phyloP scores from a whole-genome alignment of 2,797 vertebrate genomes.

The Melanotaenia maccullochi region DNA sequence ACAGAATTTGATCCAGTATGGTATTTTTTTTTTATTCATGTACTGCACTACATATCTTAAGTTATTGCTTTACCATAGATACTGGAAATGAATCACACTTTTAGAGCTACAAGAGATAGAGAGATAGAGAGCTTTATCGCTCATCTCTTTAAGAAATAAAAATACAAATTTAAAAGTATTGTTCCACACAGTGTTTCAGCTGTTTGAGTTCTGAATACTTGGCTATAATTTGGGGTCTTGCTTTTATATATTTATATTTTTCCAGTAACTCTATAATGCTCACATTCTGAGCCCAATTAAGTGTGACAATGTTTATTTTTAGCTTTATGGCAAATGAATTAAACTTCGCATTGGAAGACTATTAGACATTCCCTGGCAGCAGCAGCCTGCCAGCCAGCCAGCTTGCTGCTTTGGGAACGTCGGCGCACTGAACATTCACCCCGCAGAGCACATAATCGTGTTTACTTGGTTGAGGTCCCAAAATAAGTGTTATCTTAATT shows the following conservation, averaged over 20 bases:
- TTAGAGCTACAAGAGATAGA: conserved; percentile 12
- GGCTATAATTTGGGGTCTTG: conserved; percentile 68
- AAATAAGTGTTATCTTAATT: conserved; percentile 88
- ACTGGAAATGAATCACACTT: conserved; percentile 38
- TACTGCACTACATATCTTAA: background rate
- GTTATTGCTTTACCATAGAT: conserved; percentile 4
- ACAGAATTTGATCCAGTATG: background rate
- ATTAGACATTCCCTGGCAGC: conserved; percentile 82
- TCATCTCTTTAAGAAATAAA: conserved; percentile 36
- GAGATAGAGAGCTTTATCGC: conserved; percentile 1
- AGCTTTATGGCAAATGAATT: conserved; percentile 81
- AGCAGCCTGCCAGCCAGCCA: conserved; percentile 75
- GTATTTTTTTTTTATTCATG: background rate
- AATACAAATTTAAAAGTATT: conserved; percentile 53
- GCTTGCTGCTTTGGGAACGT: conserved; percentile 78
- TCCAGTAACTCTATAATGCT: conserved; percentile 77
- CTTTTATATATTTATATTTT: conserved; percentile 49
- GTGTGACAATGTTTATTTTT: conserved; percentile 82
- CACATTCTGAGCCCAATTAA: conserved; percentile 78
- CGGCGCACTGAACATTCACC: conserved; percentile 74
- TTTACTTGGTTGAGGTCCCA: conserved; percentile 86
- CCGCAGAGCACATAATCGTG: conserved; percentile 84
- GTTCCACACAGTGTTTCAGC: conserved; percentile 46
- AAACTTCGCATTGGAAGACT: conserved; percentile 79
- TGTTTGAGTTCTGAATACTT: conserved; percentile 64